These are phyloP conservation scores for Mustela nigripes DNA, from an alignment of 2,113 vertebrate species.

Conservation along the genomic window DNA sequence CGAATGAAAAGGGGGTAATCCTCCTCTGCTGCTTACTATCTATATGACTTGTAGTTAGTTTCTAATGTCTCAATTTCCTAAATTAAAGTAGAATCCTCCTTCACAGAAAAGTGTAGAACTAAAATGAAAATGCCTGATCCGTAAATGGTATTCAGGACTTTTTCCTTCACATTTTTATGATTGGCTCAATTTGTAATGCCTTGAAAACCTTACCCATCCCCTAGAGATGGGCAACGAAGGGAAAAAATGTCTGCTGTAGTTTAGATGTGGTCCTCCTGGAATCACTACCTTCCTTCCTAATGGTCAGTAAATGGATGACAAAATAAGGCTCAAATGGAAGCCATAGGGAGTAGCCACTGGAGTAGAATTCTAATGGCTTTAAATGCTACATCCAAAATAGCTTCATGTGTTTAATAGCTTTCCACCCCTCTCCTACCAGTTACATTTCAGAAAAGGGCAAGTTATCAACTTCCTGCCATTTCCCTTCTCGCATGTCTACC, in stretches of 20 bases:
- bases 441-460: background rate
- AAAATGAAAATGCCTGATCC: background rate
- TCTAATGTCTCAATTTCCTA: background rate
- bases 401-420: background rate
- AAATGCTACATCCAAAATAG: background rate
- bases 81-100: background rate
- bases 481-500: background rate
- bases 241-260: background rate
- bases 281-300: background rate
- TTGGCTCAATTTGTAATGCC: background rate
- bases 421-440: background rate
- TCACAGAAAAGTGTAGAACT: background rate
- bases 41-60: background rate
- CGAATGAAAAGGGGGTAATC: background rate
- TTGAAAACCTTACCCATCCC: background rate
- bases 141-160: background rate
- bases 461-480: background rate
- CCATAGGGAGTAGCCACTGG: background rate
- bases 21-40: background rate
- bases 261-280: background rate
- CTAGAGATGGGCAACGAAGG: background rate
- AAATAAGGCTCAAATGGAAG: background rate
- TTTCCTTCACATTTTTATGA: background rate
- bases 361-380: background rate
- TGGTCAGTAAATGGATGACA: background rate